Evolutionary conservation across 2,113 vertebrate species (phyloP).

Genomic region (Dromiciops gliroides): DNA sequence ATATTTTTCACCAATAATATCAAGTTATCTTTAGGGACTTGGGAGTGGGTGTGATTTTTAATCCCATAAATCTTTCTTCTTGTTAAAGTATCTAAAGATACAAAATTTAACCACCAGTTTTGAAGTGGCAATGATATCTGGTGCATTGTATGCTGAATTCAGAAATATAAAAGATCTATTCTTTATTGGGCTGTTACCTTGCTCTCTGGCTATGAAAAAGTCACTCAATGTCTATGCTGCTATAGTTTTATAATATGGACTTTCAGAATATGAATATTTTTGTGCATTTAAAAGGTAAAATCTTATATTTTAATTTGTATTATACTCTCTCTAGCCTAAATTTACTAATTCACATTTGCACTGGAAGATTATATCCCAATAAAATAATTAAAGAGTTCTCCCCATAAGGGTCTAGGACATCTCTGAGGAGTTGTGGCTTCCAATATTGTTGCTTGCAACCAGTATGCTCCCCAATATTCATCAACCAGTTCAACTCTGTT

Average conservation of each 20-base stretch:
- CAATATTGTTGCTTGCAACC: no score
- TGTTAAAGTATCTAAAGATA: not conserved
- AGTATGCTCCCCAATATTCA: no score
- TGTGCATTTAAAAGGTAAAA: slow-evolving; percentile 15
- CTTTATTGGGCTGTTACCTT: slow-evolving; percentile 17
- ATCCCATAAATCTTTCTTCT: not conserved
- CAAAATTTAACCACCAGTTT: not conserved
- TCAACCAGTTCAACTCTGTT: no score
- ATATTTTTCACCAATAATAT: slow-evolving; percentile 9
- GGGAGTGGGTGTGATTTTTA: not conserved
- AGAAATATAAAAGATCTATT: not conserved
- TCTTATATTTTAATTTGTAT: slow-evolving; percentile 28
- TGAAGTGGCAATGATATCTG: not conserved
- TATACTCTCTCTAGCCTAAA: no score
- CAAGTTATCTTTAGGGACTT: not conserved
- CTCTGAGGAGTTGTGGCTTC: no score
- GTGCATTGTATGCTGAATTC: not conserved
- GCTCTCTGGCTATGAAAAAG: not conserved
- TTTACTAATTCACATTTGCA: slow-evolving; percentile 6
- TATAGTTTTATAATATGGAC: not conserved
- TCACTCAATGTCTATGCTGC: slow-evolving; percentile 3
- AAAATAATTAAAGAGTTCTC: no score
- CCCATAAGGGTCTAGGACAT: no score
- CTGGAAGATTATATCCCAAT: not conserved
- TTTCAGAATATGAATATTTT: not conserved